phyloP scores from a whole-genome alignment of 2,797 vertebrate genomes.

The Hydrophis major region DNA sequence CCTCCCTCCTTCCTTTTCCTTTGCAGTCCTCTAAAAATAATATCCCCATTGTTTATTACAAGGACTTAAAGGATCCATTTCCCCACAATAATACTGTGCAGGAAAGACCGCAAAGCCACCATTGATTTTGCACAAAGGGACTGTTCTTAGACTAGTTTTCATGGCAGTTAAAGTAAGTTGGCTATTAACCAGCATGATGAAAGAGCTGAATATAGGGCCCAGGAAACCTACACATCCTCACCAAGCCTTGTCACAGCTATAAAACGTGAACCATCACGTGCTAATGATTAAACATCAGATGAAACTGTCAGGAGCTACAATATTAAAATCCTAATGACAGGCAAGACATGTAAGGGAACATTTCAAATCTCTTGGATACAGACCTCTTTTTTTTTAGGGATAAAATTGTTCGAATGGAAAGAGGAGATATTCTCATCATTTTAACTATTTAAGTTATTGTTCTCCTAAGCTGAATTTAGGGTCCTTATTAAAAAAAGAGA shows the following conservation, averaged over 20 bases:
- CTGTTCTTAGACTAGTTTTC: slow-evolving; percentile 58
- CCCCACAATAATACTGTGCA: slow-evolving; percentile 27
- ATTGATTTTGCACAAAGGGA: slow-evolving; percentile 56
- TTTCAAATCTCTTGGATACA: slow-evolving; percentile 42
- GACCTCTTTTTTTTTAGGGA: slow-evolving; percentile 28
- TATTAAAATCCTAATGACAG: slow-evolving; percentile 48
- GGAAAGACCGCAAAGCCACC: slow-evolving; percentile 38
- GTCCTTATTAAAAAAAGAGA: slow-evolving; percentile 23
- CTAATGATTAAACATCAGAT: slow-evolving; percentile 26
- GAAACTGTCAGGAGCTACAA: slow-evolving; percentile 26
- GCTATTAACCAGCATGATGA: slow-evolving; percentile 55
- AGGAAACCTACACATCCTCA: slow-evolving; percentile 34
- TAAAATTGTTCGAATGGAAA: slow-evolving; percentile 29
- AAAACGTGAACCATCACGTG: slow-evolving; percentile 26
- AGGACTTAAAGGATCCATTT: slow-evolving; percentile 46
- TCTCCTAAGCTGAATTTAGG: background rate
- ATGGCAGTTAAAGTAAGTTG: slow-evolving; percentile 50
- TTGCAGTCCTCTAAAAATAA: slow-evolving; percentile 32
- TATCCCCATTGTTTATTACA: slow-evolving; percentile 47
- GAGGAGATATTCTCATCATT: slow-evolving; percentile 3
- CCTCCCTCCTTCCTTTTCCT: background rate
- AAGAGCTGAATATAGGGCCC: slow-evolving; percentile 45
- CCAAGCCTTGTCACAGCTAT: slow-evolving; percentile 26
- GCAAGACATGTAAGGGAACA: slow-evolving; percentile 36
- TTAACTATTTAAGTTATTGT: slow-evolving; percentile 20